Percentiles rank a stretch among this genome's conserved stretches.
These are phyloP conservation scores for Rhorus exstirpatorius DNA, from an alignment of 2,888 invertebrate species.

Conservation along the genomic window DNA sequence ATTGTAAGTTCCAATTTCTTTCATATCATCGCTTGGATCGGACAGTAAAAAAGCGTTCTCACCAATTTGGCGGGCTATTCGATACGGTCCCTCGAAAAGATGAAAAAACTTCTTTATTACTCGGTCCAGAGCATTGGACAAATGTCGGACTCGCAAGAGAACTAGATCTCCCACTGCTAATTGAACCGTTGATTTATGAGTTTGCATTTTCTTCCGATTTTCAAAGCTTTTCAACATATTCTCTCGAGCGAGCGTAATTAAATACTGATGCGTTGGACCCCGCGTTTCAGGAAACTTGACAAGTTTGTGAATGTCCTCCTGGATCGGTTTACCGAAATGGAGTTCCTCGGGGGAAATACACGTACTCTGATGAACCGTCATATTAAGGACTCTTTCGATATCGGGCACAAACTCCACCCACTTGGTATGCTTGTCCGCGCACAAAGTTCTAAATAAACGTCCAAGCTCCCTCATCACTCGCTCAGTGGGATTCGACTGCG, in stretches of 20 bases:
- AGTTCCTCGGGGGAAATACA: background rate
- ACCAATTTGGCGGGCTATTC: background rate
- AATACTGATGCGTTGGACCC: background rate
- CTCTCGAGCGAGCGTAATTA: background rate
- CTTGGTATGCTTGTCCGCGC: background rate
- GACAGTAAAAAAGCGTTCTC: slow-evolving; percentile 10
- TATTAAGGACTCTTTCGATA: slow-evolving; percentile 26
- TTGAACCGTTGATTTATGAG: background rate
- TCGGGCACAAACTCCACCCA: slow-evolving; percentile 11
- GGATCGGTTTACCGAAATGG: slow-evolving; percentile 22
- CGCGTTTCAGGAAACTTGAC: background rate
- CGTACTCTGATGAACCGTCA: slow-evolving; percentile 31
- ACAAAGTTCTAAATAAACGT: slow-evolving; percentile 17
- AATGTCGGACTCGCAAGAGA: slow-evolving; percentile 11
- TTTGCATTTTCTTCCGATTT: background rate
- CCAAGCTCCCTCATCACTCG: slow-evolving; percentile 33
- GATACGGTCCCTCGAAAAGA: slow-evolving; percentile 34
- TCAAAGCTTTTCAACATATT: slow-evolving; percentile 10
- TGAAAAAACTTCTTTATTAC: slow-evolving; percentile 30
- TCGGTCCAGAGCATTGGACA: slow-evolving; percentile 1
- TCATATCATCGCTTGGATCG: background rate
- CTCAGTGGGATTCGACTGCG: slow-evolving; percentile 36
- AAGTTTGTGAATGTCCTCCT: slow-evolving; percentile 5
- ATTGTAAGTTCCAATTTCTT: slow-evolving; percentile 10
- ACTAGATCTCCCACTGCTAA: slow-evolving; percentile 7